Evolutionary conservation across 2,113 vertebrate genomes (phyloP), one percentile per base, ranked within the genome.

Genomic region (Tupaia tana): DNA sequence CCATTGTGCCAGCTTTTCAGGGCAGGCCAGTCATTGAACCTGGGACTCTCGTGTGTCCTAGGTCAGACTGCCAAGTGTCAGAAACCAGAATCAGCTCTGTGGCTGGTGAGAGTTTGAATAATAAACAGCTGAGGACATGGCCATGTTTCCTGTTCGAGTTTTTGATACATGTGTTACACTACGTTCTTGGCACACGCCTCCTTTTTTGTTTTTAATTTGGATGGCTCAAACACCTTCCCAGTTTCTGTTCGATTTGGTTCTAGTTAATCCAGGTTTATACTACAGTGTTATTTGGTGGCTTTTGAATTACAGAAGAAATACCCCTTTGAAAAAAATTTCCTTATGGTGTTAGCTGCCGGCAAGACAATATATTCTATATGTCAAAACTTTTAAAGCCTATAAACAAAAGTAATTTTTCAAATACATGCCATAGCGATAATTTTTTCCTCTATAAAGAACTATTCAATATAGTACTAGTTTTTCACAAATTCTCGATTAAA

Each of bases 331-430:
- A 86, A 93, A n/a, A 54, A 10, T 73, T 88, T 81, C 22, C n/a
- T 64, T 71, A 2, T 86, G 9, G 86, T 89, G 18, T 43, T 91
- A 89, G 74, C 10, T 89, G 12, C 54, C 18, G 86, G 29, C 7
- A 93, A 85, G 61, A 22, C 11, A 18, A 5, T 56, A 13, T 73
- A 24, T 11, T 83, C 14, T 91, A 0, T 63, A 84, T 91, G 91
- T 89, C 15, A 80, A 80, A 84, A 80, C n/a, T 80, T 83, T 63
- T 86, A 59, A 93, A 93, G 73, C 52, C 10, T 34, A 63, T 69
- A 34, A 90, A 64, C 71, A 73, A 92, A 89, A 78, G 86, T 81
- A 93, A 64, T 91, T 8, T 89, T 93, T 93, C 81, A 84, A 94
- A 87, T 94, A 27, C 7, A n/a, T 73, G 54, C 11, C 2, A 13